Conservation (phyloP, 2,797 vertebrate genomes). For the Adelosebastes latens region DNA sequence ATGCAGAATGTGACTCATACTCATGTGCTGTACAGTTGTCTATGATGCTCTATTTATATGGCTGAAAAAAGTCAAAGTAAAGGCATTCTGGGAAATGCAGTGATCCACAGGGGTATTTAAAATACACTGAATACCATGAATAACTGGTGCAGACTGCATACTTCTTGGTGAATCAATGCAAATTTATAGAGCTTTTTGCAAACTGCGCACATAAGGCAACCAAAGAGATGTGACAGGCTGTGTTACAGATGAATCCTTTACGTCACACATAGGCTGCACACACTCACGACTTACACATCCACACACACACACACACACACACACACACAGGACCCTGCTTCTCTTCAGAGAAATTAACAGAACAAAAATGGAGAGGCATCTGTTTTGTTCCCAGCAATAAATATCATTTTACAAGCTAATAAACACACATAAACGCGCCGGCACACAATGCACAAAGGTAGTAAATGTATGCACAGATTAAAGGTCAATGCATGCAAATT, state of each 20-base stretch:
- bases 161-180: background rate
- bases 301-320: background rate
- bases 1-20: conserved; percentile 23
- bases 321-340: background rate
- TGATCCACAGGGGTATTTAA: background rate
- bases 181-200: conserved; percentile 19
- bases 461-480: conserved; percentile 11
- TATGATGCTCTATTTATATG: background rate
- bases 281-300: background rate
- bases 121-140: background rate
- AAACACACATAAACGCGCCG: background rate
- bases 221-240: conserved; percentile 11
- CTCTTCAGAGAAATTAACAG: conserved; percentile 14
- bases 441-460: conserved; percentile 2
- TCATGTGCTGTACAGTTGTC: background rate
- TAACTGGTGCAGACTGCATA: background rate
- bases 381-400: conserved; percentile 5
- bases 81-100: background rate
- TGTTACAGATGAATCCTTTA: conserved; percentile 4
- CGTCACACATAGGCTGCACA: background rate
- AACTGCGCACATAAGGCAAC: conserved; percentile 14
- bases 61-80: background rate
- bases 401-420: background rate
- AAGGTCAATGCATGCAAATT: conserved; percentile 51
- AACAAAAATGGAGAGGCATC: background rate